Conservation (phyloP, 2,113 vertebrate genomes). For the Leucosticte australis region DNA sequence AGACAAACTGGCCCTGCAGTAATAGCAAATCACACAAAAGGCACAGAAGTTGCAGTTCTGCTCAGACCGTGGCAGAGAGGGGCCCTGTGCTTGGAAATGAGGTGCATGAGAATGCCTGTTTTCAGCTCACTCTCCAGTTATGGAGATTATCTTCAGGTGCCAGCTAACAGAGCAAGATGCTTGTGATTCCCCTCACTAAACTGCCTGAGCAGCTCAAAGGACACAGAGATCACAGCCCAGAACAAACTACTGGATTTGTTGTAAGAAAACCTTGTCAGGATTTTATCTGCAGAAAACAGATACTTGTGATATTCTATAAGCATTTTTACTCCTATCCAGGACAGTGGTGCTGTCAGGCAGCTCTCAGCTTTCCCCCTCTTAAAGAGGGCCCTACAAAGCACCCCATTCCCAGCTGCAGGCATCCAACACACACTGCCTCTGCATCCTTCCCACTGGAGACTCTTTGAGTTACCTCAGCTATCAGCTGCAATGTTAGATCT, state of each 20-base stretch:
- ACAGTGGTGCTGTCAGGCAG: background rate
- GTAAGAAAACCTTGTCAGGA: background rate
- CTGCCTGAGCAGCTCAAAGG: background rate
- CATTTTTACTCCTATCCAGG: background rate
- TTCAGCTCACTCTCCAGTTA: background rate
- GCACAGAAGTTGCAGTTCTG: background rate
- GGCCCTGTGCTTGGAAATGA: background rate
- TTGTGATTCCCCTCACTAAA: background rate
- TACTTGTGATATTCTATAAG: background rate
- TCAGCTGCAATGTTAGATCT: background rate
- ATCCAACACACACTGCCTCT: background rate
- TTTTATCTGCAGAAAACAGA: background rate
- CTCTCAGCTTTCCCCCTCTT: background rate
- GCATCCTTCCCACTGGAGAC: background rate
- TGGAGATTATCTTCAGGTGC: background rate
- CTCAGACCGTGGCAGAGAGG: background rate
- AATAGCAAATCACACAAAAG: background rate
- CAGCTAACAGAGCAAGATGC: background rate
- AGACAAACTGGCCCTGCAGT: background rate
- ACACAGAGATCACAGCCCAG: background rate
- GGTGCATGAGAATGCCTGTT: background rate
- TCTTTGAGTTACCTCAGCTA: background rate
- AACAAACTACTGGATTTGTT: background rate
- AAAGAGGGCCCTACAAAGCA: background rate
- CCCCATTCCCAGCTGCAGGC: background rate